Percentiles rank a stretch among this genome's conserved stretches.
phyloP scores from a whole-genome alignment of 2,797 vertebrate genomes.

The Champsocephalus gunnari region DNA sequence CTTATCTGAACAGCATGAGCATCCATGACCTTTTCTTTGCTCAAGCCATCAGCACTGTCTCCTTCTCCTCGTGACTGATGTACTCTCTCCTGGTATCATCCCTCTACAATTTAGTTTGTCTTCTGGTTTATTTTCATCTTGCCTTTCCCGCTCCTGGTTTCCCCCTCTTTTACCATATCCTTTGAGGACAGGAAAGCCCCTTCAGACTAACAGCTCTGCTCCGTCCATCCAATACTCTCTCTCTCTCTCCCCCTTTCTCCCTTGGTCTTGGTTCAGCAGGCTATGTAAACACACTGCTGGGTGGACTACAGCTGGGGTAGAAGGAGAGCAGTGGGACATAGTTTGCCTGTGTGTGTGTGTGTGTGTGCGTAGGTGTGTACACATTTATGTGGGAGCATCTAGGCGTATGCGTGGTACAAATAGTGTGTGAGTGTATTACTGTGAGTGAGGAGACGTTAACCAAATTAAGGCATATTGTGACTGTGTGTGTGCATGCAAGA shows the following conservation, averaged over 20 bases:
- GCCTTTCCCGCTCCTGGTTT: constrained; percentile 40
- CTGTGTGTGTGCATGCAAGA: constrained; percentile 19
- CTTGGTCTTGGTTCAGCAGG: constrained; percentile 60
- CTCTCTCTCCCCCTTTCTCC: constrained; percentile 20
- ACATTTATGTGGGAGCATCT: constrained; percentile 64
- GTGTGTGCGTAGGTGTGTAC: constrained; percentile 60
- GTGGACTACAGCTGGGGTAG: constrained; percentile 71
- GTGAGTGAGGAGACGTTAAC: constrained; percentile 56
- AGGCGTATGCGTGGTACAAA: constrained; percentile 45
- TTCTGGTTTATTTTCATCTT: constrained; percentile 51
- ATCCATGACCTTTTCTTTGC: constrained; percentile 48
- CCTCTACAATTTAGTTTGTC: constrained; percentile 24
- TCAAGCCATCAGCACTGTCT: constrained; percentile 24
- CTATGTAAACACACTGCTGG: constrained; percentile 74
- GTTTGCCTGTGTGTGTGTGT: constrained; percentile 59
- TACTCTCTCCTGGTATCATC: constrained; percentile 25
- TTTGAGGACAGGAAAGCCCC: constrained; percentile 74
- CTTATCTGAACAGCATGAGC: constrained; percentile 40
- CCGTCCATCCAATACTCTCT: constrained; percentile 58
- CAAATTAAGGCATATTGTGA: constrained; percentile 34
- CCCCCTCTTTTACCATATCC: constrained; percentile 58
- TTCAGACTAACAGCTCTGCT: constrained; percentile 57
- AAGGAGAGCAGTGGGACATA: constrained; percentile 64
- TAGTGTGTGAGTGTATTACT: constrained; percentile 7
- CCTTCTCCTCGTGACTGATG: constrained; percentile 3